Base-by-base conservation (phyloP, 2,888 invertebrate genomes). In the Leucozona laternaria region DNA sequence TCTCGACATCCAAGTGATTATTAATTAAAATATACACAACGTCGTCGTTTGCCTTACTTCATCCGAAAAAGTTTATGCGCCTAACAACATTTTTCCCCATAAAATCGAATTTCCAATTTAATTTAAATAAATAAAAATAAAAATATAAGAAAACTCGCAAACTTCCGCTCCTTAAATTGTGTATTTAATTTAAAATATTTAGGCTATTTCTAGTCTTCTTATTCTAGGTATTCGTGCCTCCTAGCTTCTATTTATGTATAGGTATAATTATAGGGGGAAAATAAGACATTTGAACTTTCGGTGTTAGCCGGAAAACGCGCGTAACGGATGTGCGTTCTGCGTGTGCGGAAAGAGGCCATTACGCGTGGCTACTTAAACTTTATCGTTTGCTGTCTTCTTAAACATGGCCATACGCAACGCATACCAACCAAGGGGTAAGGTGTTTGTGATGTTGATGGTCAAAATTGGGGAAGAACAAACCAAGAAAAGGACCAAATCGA, bases 21-120 rank as follows among this genome's bases (percentile, higher is more conserved):
- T 79, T 79, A 79, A 79, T 79, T 84, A 75, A 84, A 79, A 76
- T 50, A 64, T 17, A 79, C 75, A 70, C 57, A 58, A 58, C 57
- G 13, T 20, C 20, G 37, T 20, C 58, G 17, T 22, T 45, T 68
- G 62, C 28, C 53, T 58, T 8, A 10, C 34, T 50, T 31, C 37
- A 15, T 40, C 20, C 22, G 13, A 48, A 62, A 43, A 43, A 62
- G 15, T 43, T 28, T 62, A n/a, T n/a, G n/a, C 10, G n/a, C 13
- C 28, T 31, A 31, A 48, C 64, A 48, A 68, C 50, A 62, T 70
- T 62, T 53, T 70, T 76, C 45, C 37, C 76, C 64, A 76, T 62
- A 79, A 83, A 78, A 78, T 79, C 75, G 75, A 83, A 79, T 77
- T 79, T 70, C 79, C 79, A 79, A 79, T 75, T 79, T 70, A 79